A percentile compares a stretch with the other conserved stretches of the same genome.
phyloP scores from a whole-genome alignment of 2,113 vertebrate species.

The Salvelinus fontinalis region DNA sequence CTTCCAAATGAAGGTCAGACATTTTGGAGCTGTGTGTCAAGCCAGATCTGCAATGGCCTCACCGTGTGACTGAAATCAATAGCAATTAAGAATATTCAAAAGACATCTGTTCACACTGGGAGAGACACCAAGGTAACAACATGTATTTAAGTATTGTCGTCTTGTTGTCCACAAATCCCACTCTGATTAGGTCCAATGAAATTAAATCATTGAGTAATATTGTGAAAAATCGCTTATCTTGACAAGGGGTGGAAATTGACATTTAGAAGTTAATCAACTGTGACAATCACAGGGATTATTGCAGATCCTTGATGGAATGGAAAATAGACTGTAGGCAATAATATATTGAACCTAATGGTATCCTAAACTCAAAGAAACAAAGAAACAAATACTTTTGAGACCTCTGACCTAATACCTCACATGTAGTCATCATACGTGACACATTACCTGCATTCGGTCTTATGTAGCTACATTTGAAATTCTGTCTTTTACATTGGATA shows the following conservation, averaged over 20 bases:
- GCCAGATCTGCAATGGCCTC: background rate
- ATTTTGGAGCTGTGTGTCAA: constrained; percentile 35
- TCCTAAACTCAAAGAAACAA: background rate
- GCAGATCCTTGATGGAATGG: background rate
- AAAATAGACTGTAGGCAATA: background rate
- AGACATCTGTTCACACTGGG: constrained; percentile 11
- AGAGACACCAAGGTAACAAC: constrained; percentile 8
- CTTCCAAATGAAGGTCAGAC: constrained; percentile 39
- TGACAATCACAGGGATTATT: constrained; percentile 41
- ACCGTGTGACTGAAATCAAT: constrained; percentile 38
- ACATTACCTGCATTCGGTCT: too few relatives aligned
- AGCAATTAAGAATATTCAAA: constrained; percentile 43
- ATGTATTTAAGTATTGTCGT: constrained; percentile 46
- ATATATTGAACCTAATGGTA: background rate
- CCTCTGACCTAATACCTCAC: constrained; percentile 3
- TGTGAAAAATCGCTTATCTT: constrained; percentile 38
- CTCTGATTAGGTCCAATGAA: constrained; percentile 47
- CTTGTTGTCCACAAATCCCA: constrained; percentile 41
- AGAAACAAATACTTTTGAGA: background rate
- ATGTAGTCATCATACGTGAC: constrained; percentile 6
- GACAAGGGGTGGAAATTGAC: constrained; percentile 52
- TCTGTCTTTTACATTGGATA: too few relatives aligned
- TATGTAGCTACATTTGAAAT: too few relatives aligned
- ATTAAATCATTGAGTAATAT: constrained; percentile 48
- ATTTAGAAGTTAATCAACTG: constrained; percentile 47